These are phyloP conservation scores for Teinopalpus imperialis DNA, from an alignment of 2,888 invertebrate genomes.

Conservation along the genomic window DNA sequence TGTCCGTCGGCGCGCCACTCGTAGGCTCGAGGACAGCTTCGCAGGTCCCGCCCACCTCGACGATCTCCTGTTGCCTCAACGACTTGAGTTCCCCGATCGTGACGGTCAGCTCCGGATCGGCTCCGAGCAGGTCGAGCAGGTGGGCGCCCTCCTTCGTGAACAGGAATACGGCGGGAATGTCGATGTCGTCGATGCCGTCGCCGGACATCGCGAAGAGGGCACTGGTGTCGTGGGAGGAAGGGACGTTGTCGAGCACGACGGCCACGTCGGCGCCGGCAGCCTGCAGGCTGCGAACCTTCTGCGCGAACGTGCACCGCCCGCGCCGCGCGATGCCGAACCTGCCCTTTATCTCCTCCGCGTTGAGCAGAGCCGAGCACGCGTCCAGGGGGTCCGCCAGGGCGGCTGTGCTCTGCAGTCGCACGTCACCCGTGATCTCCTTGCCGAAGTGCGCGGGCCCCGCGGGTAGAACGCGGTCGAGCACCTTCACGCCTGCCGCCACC, in stretches of 20 bases:
- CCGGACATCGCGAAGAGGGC: slow-evolving; percentile 98
- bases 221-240: slow-evolving; percentile 87
- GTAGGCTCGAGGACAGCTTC: slow-evolving; percentile 41
- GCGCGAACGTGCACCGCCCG: slow-evolving; percentile 97
- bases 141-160: slow-evolving; percentile 89
- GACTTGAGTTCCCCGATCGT: slow-evolving; percentile 75
- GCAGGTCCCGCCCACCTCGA: slow-evolving; percentile 50
- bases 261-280: slow-evolving; percentile 91
- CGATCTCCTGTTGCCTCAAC: slow-evolving; percentile 52
- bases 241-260: slow-evolving; percentile 92
- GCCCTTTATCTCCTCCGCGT: slow-evolving; percentile 82
- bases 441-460: slow-evolving; percentile 97
- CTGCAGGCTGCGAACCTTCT: slow-evolving; percentile 93
- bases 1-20: slow-evolving; percentile 42
- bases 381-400: slow-evolving; percentile 86
- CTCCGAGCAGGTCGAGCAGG: slow-evolving; percentile 82
- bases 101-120: slow-evolving; percentile 79
- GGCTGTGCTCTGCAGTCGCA: slow-evolving; percentile 82
- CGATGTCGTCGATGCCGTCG: slow-evolving; percentile 92
- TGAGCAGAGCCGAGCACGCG: slow-evolving; percentile 83
- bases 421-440: slow-evolving; percentile 85
- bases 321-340: slow-evolving; percentile 93
- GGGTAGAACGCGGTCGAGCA: slow-evolving; percentile 55
- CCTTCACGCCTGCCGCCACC: slow-evolving; percentile 52
- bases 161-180: slow-evolving; percentile 95